phyloP scores from a whole-genome alignment of 2,888 invertebrate genomes.

The Pachycephus smyrnensis region DNA sequence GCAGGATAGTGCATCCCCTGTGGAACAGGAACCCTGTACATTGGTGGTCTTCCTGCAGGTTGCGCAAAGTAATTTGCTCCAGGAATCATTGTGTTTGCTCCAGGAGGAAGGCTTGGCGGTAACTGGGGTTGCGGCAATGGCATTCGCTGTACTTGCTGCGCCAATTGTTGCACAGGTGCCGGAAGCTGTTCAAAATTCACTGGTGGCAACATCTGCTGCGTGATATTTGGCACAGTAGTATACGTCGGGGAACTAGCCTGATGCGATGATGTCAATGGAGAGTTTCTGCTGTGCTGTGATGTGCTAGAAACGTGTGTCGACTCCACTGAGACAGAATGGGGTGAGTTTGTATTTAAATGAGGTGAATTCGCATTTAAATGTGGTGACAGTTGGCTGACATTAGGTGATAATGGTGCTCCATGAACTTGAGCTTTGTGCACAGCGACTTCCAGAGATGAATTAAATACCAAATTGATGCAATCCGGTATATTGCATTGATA shows the following conservation, averaged over 20 bases:
- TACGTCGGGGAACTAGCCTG: constrained; percentile 52
- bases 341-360: constrained; percentile 44
- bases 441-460: constrained; percentile 50
- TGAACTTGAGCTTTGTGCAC: constrained; percentile 60
- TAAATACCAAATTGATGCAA: constrained; percentile 58
- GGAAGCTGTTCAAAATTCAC: constrained; percentile 63
- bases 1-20: constrained; percentile 59
- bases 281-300: constrained; percentile 37
- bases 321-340: constrained; percentile 41
- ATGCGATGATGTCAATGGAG: constrained; percentile 56
- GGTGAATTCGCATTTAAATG: constrained; percentile 46
- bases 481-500: constrained; percentile 68
- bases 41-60: constrained; percentile 62
- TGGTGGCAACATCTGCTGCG: constrained; percentile 50
- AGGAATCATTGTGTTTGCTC: constrained; percentile 59
- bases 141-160: constrained; percentile 65
- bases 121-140: constrained; percentile 59
- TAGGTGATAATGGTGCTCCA: constrained; percentile 51
- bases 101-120: constrained; percentile 56
- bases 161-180: constrained; percentile 64
- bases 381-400: constrained; percentile 38
- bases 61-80: constrained; percentile 63
- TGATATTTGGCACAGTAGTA: constrained; percentile 33
- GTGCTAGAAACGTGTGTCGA: constrained; percentile 45
- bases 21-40: constrained; percentile 58